Evolutionary conservation across 23 tunicate genomes (phyloP), one percentile per base, ranked within the genome.

Genomic region (Botrylloides violaceus): DNA sequence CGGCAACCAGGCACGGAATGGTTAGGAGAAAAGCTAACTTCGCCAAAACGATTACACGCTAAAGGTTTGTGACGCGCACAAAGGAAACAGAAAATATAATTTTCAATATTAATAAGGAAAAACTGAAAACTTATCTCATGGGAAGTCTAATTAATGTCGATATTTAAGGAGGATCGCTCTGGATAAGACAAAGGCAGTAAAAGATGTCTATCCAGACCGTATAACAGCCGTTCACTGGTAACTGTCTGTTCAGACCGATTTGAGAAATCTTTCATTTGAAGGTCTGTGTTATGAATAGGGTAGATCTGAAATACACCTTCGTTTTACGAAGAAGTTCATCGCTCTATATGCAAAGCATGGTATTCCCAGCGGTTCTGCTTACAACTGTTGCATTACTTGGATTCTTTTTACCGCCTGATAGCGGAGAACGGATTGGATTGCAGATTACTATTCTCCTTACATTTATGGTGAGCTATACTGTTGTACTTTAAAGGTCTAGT

Each of bases 401-500:
- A 0, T 86, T 86, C 35, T 86, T 78, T 68, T 71, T 86, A 2
- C 94, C 94, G 34, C 94, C 94, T 28, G 94, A 86, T 65, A 86
- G 94, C 58, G 94, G 94, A 21, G 94, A 86, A 56, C 70, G 94
- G 39, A 86, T 86, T 38, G 94, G 94, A 36, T 39, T 86, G 65
- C 94, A 86, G 36, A 86, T 86, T 32, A 86, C 94, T 12, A 86
- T 86, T 60, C 79, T 86, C 34, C 75, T 86, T 37, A 86, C 94
- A 24, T 86, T 86, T 39, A 86, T 86, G 94, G 94, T 86, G 25
- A 71, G 53, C 15, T 15, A 15, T 9, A 43, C n/a, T n/a, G n/a
- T n/a, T n/a, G n/a, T n/a, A n/a, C 58, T 49, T 22, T 49, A 1
- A 49, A 1, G 58, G 58, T 19, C 20, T 19, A 49, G 21, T 49